A percentile compares a stretch with the other conserved stretches of the same genome.
Evolutionary conservation across 2,797 vertebrate genomes (phyloP).

Genomic region (Mormyrops boulengeri): DNA sequence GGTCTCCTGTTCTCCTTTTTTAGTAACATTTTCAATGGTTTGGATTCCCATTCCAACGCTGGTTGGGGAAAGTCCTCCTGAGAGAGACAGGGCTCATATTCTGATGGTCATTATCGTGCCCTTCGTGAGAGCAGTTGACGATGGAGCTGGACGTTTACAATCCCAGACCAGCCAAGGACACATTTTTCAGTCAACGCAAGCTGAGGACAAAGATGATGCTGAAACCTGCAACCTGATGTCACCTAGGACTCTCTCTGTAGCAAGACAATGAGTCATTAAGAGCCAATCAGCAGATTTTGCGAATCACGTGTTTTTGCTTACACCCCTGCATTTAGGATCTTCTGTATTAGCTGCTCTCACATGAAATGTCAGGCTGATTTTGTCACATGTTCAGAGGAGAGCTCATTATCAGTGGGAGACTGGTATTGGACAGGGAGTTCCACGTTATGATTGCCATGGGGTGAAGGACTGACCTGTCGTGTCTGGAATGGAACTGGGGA

Average conservation of each 20-base stretch:
- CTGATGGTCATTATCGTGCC: neutral
- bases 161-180: neutral
- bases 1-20: neutral
- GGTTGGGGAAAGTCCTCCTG: neutral
- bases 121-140: neutral
- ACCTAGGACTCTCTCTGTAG: slow-evolving; percentile 5
- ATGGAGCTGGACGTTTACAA: neutral
- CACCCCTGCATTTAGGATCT: neutral
- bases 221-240: slow-evolving; percentile 15
- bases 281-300: slow-evolving; percentile 10
- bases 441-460: neutral
- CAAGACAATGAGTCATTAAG: neutral
- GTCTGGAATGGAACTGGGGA: neutral
- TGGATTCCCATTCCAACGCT: neutral
- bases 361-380: neutral
- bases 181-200: neutral
- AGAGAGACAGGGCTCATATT: neutral
- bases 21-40: neutral
- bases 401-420: neutral
- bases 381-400: neutral
- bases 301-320: neutral
- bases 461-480: neutral
- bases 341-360: neutral
- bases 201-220: neutral
- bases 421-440: neutral